Percentiles rank a stretch among this genome's conserved stretches.
Evolutionary conservation across 2,797 vertebrate genomes (phyloP).

Genomic region (Cynodonichthys magdalenae): DNA sequence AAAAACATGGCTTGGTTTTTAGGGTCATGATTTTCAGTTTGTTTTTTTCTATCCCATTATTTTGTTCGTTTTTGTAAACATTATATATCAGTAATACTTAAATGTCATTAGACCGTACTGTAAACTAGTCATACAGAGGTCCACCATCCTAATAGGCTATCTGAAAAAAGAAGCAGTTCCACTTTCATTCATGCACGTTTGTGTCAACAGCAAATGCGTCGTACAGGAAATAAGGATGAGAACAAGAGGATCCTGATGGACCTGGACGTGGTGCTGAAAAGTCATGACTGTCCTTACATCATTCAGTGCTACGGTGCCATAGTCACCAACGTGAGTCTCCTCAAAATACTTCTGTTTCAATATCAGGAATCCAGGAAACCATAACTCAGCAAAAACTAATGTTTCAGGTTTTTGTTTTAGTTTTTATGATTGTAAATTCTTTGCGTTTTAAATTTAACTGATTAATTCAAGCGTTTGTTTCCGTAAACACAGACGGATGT

Average conservation of each 20-base stretch:
- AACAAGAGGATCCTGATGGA: slow-evolving; percentile 97
- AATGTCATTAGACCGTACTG: too few relatives aligned
- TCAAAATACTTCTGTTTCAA: slow-evolving; percentile 9
- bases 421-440: neutral
- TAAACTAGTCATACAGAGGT: too few relatives aligned
- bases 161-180: too few relatives aligned
- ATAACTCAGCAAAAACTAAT: neutral
- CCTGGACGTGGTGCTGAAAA: slow-evolving; percentile 94
- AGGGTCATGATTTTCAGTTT: too few relatives aligned
- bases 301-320: slow-evolving; percentile 97
- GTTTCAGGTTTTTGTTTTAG: neutral
- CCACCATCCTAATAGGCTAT: too few relatives aligned
- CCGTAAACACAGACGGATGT: slow-evolving; percentile 87
- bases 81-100: too few relatives aligned
- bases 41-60: too few relatives aligned
- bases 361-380: neutral
- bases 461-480: slow-evolving; percentile 18
- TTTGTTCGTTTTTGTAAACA: too few relatives aligned
- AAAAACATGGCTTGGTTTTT: too few relatives aligned
- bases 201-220: slow-evolving; percentile 90
- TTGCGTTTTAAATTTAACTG: neutral
- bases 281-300: slow-evolving; percentile 95
- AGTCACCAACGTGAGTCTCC: slow-evolving; percentile 89
- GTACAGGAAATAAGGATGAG: slow-evolving; percentile 94
- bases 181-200: slow-evolving; percentile 17